These are phyloP conservation scores for Mormyrus iriodes DNA, from an alignment of 2,113 vertebrate species.

Conservation along the genomic window DNA sequence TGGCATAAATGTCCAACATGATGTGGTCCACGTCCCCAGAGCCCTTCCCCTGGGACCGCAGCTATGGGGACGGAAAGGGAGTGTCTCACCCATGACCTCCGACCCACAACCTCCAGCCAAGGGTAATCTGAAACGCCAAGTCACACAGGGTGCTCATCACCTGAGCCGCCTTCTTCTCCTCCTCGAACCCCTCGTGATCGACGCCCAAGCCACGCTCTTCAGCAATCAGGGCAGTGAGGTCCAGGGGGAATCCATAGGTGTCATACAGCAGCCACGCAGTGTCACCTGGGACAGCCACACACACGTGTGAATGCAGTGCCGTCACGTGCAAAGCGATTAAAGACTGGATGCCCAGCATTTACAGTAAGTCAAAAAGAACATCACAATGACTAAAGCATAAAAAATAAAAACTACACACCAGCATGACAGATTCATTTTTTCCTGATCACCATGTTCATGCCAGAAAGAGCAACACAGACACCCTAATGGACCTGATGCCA, in stretches of 20 bases:
- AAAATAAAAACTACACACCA: neutral
- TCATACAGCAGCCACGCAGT: conserved; percentile 95
- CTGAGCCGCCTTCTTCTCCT: conserved; percentile 89
- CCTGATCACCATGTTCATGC: neutral
- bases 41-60: conserved; percentile 92
- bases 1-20: conserved; percentile 97
- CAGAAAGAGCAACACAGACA: neutral
- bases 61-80: conserved; percentile 43
- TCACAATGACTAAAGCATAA: neutral
- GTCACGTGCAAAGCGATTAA: no score
- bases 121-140: no score
- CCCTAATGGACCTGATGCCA: no score
- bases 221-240: conserved; percentile 89
- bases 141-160: conserved; percentile 45
- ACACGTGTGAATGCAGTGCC: neutral
- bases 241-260: conserved; percentile 90
- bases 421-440: neutral
- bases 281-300: conserved; percentile 65
- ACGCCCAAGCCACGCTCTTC: conserved; percentile 88
- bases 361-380: neutral
- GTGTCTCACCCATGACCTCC: neutral
- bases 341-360: neutral
- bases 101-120: no score
- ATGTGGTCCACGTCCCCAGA: conserved; percentile 80
- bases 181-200: conserved; percentile 83